Conservation (phyloP, 1,140 invertebrate genomes). For the Asbolus verrucosus region DNA sequence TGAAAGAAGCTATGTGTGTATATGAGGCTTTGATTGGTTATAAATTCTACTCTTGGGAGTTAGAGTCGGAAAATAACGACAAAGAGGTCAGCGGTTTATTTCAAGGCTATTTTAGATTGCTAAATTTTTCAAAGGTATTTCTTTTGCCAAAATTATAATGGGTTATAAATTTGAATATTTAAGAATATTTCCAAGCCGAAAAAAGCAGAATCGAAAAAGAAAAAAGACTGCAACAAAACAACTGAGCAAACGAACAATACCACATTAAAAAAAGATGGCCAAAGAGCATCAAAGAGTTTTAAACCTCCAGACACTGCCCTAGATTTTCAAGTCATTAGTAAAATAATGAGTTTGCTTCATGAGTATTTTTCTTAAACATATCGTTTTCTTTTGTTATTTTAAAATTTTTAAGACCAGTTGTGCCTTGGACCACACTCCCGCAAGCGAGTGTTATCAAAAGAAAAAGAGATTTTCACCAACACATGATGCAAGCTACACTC, state of each 20-base stretch:
- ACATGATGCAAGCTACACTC: constrained; percentile 64
- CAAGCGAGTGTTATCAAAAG: constrained; percentile 63
- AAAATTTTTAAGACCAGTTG: constrained; percentile 62
- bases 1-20: constrained; percentile 65
- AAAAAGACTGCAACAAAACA: constrained; percentile 62
- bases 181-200: constrained; percentile 64
- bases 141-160: too few relatives aligned
- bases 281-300: constrained; percentile 58
- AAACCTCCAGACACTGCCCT: constrained; percentile 66
- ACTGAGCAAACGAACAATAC: constrained; percentile 57
- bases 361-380: constrained; percentile 61
- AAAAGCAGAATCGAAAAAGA: constrained; percentile 62
- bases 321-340: constrained; percentile 64
- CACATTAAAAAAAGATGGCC: constrained; percentile 52
- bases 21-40: constrained; percentile 70
- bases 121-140: constrained; percentile 67
- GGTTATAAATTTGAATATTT: too few relatives aligned
- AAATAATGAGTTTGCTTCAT: constrained; percentile 66
- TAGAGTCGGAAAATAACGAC: constrained; percentile 59
- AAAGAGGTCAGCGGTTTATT: constrained; percentile 65
- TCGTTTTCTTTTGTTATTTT: too few relatives aligned
- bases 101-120: constrained; percentile 65
- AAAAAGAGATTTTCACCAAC: constrained; percentile 66
- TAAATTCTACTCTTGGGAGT: constrained; percentile 65
- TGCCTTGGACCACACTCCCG: constrained; percentile 64